Conservation (phyloP, 2,797 vertebrate species). For the Huso huso region DNA sequence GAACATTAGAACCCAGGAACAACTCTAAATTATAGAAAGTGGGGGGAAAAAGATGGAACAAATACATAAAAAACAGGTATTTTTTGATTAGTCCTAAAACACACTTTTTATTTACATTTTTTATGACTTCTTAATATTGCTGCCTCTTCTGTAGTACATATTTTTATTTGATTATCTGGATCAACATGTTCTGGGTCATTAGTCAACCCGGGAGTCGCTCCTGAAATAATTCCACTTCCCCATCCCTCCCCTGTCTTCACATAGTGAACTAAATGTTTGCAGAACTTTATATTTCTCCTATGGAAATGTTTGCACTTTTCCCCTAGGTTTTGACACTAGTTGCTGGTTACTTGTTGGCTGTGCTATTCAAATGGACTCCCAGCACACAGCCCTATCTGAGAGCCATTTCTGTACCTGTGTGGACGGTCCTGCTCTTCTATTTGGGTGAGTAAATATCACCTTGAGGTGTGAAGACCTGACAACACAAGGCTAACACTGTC, state of each 20-base stretch:
- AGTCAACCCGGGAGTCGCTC: no score
- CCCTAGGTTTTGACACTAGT: constrained; percentile 83
- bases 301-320: constrained; percentile 9
- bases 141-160: no score
- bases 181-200: no score
- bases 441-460: constrained; percentile 65
- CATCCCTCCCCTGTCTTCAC: neutral
- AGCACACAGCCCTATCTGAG: constrained; percentile 77
- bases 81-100: no score
- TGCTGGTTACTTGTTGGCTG: constrained; percentile 77
- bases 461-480: neutral
- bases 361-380: constrained; percentile 87
- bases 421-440: constrained; percentile 84
- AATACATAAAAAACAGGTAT: no score
- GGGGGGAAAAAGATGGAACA: no score
- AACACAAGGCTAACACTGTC: no score
- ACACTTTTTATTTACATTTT: no score
- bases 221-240: neutral
- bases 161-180: no score
- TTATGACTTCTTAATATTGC: no score
- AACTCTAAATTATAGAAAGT: no score
- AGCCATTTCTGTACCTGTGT: constrained; percentile 80
- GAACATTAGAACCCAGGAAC: no score
- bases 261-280: neutral
- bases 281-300: neutral